A percentile compares a stretch with the other conserved stretches of the same genome.
Conservation (phyloP, 1,140 invertebrate genomes). For the Lithobius niger region DNA sequence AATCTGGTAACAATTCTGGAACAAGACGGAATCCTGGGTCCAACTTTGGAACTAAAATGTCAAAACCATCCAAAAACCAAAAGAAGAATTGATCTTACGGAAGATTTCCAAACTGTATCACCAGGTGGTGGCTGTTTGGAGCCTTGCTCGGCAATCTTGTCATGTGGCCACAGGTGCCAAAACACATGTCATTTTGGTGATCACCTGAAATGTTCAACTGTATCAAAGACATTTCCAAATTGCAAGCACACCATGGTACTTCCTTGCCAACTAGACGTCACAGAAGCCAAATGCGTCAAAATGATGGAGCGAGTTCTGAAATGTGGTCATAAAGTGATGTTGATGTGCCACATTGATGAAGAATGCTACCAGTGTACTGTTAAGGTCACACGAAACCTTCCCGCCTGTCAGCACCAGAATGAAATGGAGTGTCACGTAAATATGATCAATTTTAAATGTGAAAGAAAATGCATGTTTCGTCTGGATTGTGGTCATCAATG, state of each 20-base stretch:
- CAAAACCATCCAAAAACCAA: constrained; percentile 31
- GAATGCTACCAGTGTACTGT: not conserved
- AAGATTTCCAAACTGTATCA: constrained; percentile 26
- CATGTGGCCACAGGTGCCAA: constrained; percentile 17
- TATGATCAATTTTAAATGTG: not conserved
- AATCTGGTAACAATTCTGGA: not conserved
- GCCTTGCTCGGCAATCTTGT: constrained; percentile 22
- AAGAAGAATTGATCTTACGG: constrained; percentile 14
- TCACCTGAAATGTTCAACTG: not conserved
- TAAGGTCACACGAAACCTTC: not conserved
- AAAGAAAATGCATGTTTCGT: constrained; percentile 10
- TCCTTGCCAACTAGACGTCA: not conserved
- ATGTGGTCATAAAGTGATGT: not conserved
- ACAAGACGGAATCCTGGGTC: not conserved
- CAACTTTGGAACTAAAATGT: constrained; percentile 19
- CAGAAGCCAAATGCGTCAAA: not conserved
- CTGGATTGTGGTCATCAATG: constrained; percentile 17
- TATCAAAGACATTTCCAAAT: not conserved
- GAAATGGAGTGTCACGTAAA: not conserved
- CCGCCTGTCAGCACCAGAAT: not conserved
- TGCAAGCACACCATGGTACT: not conserved
- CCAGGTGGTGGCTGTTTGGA: constrained; percentile 32
- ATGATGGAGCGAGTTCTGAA: not conserved
- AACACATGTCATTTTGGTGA: constrained; percentile 10
- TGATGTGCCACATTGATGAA: not conserved